Evolutionary conservation across 92 coral and sea anemone genomes (phyloP).

Genomic region (Phymanthus crucifer): DNA sequence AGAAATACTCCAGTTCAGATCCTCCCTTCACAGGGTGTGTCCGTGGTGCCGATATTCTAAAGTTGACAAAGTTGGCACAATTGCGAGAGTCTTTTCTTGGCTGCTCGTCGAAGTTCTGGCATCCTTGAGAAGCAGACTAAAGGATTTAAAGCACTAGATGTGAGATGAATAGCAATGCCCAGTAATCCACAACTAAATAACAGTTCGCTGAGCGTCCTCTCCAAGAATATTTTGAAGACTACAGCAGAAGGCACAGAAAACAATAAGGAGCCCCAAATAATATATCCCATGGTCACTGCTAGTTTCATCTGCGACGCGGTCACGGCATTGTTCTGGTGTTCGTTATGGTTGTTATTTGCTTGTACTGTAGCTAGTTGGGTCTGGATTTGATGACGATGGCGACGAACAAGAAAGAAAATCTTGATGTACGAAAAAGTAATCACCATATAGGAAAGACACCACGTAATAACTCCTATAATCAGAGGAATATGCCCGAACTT

Average conservation of each 20-base stretch:
- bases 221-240: not conserved
- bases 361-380: too few species aligned
- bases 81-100: too few species aligned
- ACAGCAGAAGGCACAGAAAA: not conserved
- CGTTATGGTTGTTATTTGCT: too few species aligned
- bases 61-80: too few species aligned
- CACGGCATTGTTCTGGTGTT: not conserved
- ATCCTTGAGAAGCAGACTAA: not conserved
- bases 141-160: not conserved
- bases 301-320: not conserved
- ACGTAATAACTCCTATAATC: too few species aligned
- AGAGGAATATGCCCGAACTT: too few species aligned
- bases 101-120: slow-evolving; percentile 1
- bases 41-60: too few species aligned
- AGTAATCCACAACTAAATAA: not conserved
- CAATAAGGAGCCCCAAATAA: not conserved
- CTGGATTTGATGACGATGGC: not conserved
- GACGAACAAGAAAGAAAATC: not conserved
- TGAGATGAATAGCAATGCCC: not conserved
- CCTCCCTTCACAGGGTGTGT: too few species aligned
- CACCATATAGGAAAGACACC: too few species aligned
- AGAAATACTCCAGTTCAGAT: too few species aligned
- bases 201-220: not conserved
- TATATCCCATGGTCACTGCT: not conserved
- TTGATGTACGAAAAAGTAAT: not conserved